Evolutionary conservation across 2,797 vertebrate genomes (phyloP).

Genomic region (Enteromius unitaeniatus): DNA sequence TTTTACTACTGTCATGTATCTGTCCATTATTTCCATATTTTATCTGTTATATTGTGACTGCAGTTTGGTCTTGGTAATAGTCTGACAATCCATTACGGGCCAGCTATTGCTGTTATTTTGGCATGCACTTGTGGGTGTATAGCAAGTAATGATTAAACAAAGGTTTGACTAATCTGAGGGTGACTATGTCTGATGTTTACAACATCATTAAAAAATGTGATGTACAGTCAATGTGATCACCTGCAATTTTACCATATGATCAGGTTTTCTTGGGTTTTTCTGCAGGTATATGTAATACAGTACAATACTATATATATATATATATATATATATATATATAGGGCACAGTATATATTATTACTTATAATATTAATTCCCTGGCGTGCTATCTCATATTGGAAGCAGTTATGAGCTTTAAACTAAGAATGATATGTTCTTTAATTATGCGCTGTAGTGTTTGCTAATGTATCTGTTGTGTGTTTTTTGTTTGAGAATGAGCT

Average conservation of each 20-base stretch:
- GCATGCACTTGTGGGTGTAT: background rate
- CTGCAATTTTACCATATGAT: background rate
- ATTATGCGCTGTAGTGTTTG: background rate
- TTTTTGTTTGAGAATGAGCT: constrained; percentile 7
- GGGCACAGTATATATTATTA: too few relatives aligned
- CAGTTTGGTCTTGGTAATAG: background rate
- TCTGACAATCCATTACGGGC: background rate
- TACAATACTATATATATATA: too few relatives aligned
- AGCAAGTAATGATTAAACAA: background rate
- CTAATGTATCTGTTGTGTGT: background rate
- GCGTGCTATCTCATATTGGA: background rate
- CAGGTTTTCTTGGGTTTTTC: background rate
- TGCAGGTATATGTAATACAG: background rate
- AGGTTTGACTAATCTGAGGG: background rate
- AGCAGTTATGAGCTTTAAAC: background rate
- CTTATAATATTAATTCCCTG: background rate
- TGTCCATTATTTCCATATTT: background rate
- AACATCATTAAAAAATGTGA: background rate
- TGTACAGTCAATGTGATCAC: background rate
- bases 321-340: too few relatives aligned
- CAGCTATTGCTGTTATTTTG: background rate
- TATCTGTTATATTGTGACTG: constrained; percentile 2
- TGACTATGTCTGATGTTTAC: background rate
- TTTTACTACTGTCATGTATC: background rate
- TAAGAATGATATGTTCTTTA: background rate